phyloP scores from a whole-genome alignment of 2,888 invertebrate species.

The Myathropa florea region DNA sequence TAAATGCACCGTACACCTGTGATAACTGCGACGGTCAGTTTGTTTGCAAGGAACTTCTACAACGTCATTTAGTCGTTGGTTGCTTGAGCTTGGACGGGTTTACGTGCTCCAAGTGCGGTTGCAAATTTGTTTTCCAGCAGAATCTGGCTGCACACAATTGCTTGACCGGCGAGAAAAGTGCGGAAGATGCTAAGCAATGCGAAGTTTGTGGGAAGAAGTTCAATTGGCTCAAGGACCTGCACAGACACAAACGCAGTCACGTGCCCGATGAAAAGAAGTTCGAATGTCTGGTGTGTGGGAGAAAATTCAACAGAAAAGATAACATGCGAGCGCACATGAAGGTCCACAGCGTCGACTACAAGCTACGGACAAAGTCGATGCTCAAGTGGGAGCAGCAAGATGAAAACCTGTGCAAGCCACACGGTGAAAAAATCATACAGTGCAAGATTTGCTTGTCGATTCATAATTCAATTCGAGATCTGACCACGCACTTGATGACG shows the following conservation, averaged over 20 bases:
- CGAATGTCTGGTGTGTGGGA: slow-evolving; percentile 83
- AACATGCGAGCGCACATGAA: slow-evolving; percentile 83
- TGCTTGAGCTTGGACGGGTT: slow-evolving; percentile 75
- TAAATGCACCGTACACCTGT: slow-evolving; percentile 80
- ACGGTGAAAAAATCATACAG: slow-evolving; percentile 78
- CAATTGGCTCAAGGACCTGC: slow-evolving; percentile 84
- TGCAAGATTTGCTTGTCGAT: slow-evolving; percentile 79
- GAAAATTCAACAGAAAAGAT: slow-evolving; percentile 83
- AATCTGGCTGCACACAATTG: slow-evolving; percentile 75
- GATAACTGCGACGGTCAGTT: slow-evolving; percentile 82
- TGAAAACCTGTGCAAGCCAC: slow-evolving; percentile 75
- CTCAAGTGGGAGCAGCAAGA: slow-evolving; percentile 67
- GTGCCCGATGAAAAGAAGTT: slow-evolving; percentile 82
- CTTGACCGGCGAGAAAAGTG: slow-evolving; percentile 65
- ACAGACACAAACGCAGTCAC: slow-evolving; percentile 85
- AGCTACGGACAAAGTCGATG: background rate
- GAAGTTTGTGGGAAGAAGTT: slow-evolving; percentile 85
- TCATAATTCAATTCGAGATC: slow-evolving; percentile 76
- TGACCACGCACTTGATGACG: slow-evolving; percentile 75
- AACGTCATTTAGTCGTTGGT: slow-evolving; percentile 81
- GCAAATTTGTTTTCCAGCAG: slow-evolving; percentile 76
- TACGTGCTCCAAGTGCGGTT: slow-evolving; percentile 75
- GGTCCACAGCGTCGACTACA: slow-evolving; percentile 79
- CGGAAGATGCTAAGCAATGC: slow-evolving; percentile 79
- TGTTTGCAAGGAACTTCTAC: slow-evolving; percentile 81